Evolutionary conservation across 1,140 invertebrate species (phyloP).

Genomic region (Drosophila pruinosa): DNA sequence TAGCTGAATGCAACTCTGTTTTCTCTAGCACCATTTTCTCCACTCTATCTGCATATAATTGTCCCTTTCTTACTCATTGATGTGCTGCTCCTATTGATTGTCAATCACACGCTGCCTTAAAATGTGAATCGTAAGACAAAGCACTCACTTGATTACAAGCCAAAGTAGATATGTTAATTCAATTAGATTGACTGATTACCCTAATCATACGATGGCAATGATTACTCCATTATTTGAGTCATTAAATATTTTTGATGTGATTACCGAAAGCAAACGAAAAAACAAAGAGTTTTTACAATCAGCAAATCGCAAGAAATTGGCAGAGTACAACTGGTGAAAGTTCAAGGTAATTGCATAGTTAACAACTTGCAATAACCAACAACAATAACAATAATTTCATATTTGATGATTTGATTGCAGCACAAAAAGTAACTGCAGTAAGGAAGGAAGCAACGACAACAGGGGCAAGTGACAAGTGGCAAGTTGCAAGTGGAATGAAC

Average conservation of each 20-base stretch:
- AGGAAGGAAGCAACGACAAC: background rate
- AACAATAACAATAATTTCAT: background rate
- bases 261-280: background rate
- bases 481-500: too few species aligned
- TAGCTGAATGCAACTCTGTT: too few species aligned
- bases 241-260: background rate
- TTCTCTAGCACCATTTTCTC: too few species aligned
- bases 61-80: too few species aligned
- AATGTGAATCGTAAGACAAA: too few species aligned
- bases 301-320: background rate
- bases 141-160: too few species aligned
- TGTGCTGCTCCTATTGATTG: too few species aligned
- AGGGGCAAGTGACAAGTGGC: too few species aligned
- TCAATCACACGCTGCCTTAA: too few species aligned
- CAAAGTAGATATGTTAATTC: background rate
- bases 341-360: slow-evolving; percentile 15
- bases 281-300: background rate
- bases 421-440: background rate
- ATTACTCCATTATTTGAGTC: background rate
- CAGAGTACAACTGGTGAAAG: background rate
- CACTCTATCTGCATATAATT: too few species aligned
- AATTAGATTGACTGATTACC: background rate
- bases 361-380: background rate
- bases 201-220: background rate
- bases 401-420: slow-evolving; percentile 24